phyloP scores from a whole-genome alignment of 1,140 invertebrate genomes.

The Apis mellifera region DNA sequence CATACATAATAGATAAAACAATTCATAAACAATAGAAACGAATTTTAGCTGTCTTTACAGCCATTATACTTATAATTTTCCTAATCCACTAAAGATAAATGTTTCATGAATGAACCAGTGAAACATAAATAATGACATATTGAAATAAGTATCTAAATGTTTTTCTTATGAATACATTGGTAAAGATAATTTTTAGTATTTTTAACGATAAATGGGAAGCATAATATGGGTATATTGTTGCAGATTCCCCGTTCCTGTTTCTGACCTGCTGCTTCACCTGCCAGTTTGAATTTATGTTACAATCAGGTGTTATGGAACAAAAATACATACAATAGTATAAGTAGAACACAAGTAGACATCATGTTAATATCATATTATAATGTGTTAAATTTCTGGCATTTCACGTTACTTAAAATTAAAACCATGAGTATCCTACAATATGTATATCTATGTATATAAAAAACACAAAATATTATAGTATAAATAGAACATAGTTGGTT shows the following conservation, averaged over 20 bases:
- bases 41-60: slow-evolving; percentile 54
- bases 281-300: slow-evolving; percentile 69
- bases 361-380: slow-evolving; percentile 67
- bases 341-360: slow-evolving; percentile 72
- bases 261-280: slow-evolving; percentile 70
- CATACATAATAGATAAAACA: slow-evolving; percentile 61
- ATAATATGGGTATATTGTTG: slow-evolving; percentile 60
- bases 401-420: slow-evolving; percentile 70
- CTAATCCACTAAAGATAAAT: slow-evolving; percentile 53
- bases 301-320: slow-evolving; percentile 69
- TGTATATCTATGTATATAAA: slow-evolving; percentile 68
- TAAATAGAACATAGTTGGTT: slow-evolving; percentile 66
- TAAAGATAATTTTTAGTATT: slow-evolving; percentile 61
- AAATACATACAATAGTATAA: slow-evolving; percentile 73
- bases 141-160: slow-evolving; percentile 50
- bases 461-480: slow-evolving; percentile 64
- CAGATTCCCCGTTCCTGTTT: slow-evolving; percentile 66
- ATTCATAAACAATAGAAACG: slow-evolving; percentile 57
- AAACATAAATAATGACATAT: slow-evolving; percentile 60
- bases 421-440: slow-evolving; percentile 71
- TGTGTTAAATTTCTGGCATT: slow-evolving; percentile 60
- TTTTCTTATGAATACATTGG: slow-evolving; percentile 57
- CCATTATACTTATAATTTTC: slow-evolving; percentile 53
- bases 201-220: slow-evolving; percentile 61
- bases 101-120: slow-evolving; percentile 56